Conservation (phyloP, 1,140 invertebrate species). For the Belonocnema kinseyi region DNA sequence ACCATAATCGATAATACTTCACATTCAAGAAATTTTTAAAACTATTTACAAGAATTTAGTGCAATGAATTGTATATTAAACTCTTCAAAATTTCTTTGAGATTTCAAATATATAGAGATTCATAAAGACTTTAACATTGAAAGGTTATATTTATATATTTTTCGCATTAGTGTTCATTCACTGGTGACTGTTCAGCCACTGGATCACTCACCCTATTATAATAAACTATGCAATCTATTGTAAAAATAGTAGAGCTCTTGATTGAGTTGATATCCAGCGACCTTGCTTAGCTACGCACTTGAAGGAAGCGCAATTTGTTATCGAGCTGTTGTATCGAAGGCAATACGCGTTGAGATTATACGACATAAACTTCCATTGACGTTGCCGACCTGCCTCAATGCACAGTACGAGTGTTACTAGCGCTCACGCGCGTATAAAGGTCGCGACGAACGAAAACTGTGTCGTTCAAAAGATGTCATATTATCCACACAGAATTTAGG, state of each 20-base stretch:
- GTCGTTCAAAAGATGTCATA: not conserved
- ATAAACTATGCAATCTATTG: no score
- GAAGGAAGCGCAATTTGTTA: slow-evolving; percentile 41
- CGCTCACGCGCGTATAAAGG: slow-evolving; percentile 10
- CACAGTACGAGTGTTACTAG: slow-evolving; percentile 21
- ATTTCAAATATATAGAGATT: no score
- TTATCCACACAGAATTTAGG: not conserved
- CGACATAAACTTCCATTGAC: slow-evolving; percentile 42
- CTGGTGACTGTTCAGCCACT: no score
- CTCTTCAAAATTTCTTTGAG: no score
- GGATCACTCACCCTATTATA: no score
- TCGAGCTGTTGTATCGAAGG: slow-evolving; percentile 59
- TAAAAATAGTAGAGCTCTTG: slow-evolving; percentile 25
- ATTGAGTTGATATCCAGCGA: slow-evolving; percentile 23
- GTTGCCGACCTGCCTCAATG: slow-evolving; percentile 67
- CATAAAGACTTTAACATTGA: no score
- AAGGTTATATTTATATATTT: no score
- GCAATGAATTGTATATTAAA: no score
- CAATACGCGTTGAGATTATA: slow-evolving; percentile 57
- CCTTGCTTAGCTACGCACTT: slow-evolving; percentile 13
- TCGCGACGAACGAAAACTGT: slow-evolving; percentile 23
- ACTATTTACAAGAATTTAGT: no score
- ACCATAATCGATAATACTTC: no score
- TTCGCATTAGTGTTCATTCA: no score
- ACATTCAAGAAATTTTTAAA: no score